phyloP scores from a whole-genome alignment of 2,888 invertebrate species.

The Metacarcinus magister region DNA sequence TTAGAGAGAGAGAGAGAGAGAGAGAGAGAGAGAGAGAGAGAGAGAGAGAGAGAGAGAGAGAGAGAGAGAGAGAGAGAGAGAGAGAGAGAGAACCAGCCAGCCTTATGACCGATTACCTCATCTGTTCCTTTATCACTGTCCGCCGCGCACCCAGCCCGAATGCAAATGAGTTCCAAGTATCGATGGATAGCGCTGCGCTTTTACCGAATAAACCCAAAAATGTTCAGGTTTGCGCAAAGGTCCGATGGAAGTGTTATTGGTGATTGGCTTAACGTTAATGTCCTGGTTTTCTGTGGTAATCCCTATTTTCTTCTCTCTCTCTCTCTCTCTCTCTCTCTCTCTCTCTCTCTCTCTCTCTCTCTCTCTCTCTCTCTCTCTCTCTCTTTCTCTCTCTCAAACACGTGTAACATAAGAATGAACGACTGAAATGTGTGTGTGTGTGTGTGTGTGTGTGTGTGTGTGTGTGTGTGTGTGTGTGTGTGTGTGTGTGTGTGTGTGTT shows the following conservation, averaged over 20 bases:
- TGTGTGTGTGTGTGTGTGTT: no score
- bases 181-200: not conserved
- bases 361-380: not conserved
- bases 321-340: slow-evolving; percentile 5
- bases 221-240: slow-evolving; percentile 40
- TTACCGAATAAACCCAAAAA: slow-evolving; percentile 16
- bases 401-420: no score
- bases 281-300: slow-evolving; percentile 55
- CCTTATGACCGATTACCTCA: slow-evolving; percentile 30
- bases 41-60: slow-evolving; percentile 63
- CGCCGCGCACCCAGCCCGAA: not conserved
- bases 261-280: slow-evolving; percentile 76
- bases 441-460: no score
- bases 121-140: not conserved
- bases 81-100: not conserved
- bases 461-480: no score
- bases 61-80: slow-evolving; percentile 59
- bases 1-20: slow-evolving; percentile 28
- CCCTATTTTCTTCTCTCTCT: slow-evolving; percentile 44
- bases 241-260: slow-evolving; percentile 63
- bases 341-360: not conserved
- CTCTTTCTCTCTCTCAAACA: not conserved
- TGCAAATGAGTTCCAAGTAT: not conserved
- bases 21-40: not conserved
- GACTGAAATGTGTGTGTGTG: no score